Percentiles rank a stretch among this genome's conserved stretches.
Conservation (phyloP, 2,888 invertebrate genomes). For the Torymus texanus region DNA sequence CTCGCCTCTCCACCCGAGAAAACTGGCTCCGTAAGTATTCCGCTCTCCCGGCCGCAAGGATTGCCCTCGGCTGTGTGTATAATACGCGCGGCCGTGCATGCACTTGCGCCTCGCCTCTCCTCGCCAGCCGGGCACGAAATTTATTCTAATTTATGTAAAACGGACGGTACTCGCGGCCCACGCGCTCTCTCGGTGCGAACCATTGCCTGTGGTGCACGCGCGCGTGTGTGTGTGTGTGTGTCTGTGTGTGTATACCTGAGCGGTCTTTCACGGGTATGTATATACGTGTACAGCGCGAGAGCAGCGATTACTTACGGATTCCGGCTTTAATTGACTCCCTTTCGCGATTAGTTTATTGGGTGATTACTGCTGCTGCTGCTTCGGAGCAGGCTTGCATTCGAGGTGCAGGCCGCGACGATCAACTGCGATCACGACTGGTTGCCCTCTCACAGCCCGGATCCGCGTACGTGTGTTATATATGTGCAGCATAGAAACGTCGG, state of each 20-base stretch:
- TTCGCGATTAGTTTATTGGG: conserved; percentile 41
- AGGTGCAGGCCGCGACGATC: no score
- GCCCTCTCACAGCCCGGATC: no score
- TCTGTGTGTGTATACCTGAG: neutral
- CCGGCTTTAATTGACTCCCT: conserved; percentile 40
- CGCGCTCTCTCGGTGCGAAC: neutral
- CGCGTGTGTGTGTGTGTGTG: no score
- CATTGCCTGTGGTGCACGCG: neutral
- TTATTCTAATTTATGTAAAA: conserved; percentile 43
- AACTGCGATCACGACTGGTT: no score
- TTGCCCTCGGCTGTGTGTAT: neutral
- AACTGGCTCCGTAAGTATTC: conserved; percentile 9
- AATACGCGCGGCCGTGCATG: neutral
- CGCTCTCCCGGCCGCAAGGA: neutral
- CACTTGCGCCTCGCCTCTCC: neutral
- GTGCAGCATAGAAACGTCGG: no score
- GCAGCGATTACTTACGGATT: conserved; percentile 10
- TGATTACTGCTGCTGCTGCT: conserved; percentile 15
- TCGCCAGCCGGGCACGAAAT: conserved; percentile 26
- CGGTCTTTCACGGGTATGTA: neutral
- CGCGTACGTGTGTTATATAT: no score
- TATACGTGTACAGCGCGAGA: neutral
- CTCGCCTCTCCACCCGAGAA: conserved; percentile 13
- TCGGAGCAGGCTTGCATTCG: no score
- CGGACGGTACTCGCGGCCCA: conserved; percentile 29